Evolutionary conservation across 2,113 vertebrate genomes (phyloP).

Genomic region (Garra rufa): DNA sequence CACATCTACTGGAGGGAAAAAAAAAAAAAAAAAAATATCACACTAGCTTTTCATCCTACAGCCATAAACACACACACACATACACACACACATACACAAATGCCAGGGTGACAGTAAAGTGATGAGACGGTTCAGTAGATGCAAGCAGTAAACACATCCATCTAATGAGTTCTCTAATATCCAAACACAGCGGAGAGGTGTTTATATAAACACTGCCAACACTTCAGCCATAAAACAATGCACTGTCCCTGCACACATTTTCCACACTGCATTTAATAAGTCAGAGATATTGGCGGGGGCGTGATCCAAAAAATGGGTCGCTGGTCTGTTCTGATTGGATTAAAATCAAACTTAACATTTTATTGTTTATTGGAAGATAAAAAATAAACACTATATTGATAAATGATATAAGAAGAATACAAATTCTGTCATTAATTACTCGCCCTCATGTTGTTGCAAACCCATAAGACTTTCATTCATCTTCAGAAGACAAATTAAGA

Average conservation of each 20-base stretch:
- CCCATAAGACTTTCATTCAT: too few species aligned
- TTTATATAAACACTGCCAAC: conserved; percentile 12
- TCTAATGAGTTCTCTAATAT: conserved; percentile 12
- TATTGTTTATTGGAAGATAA: background rate
- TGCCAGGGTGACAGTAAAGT: background rate
- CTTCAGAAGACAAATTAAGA: too few species aligned
- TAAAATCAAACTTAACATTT: background rate
- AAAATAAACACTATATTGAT: background rate
- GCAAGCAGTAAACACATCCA: conserved; percentile 13
- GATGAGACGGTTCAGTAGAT: conserved; percentile 11
- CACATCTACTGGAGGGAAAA: background rate
- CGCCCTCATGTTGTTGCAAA: too few species aligned
- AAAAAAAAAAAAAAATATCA: too few species aligned
- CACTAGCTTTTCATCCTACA: background rate
- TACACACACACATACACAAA: background rate
- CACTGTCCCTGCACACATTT: background rate
- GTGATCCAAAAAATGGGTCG: background rate
- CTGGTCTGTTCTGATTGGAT: background rate
- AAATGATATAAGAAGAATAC: background rate
- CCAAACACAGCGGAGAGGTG: conserved; percentile 2
- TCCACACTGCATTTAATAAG: background rate
- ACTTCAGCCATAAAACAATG: conserved; percentile 27
- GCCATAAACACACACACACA: background rate
- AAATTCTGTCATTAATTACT: too few species aligned
- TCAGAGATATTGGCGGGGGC: background rate